A percentile compares a stretch with the other conserved stretches of the same genome.
phyloP scores from a whole-genome alignment of 2,113 vertebrate genomes.

The Meles meles region DNA sequence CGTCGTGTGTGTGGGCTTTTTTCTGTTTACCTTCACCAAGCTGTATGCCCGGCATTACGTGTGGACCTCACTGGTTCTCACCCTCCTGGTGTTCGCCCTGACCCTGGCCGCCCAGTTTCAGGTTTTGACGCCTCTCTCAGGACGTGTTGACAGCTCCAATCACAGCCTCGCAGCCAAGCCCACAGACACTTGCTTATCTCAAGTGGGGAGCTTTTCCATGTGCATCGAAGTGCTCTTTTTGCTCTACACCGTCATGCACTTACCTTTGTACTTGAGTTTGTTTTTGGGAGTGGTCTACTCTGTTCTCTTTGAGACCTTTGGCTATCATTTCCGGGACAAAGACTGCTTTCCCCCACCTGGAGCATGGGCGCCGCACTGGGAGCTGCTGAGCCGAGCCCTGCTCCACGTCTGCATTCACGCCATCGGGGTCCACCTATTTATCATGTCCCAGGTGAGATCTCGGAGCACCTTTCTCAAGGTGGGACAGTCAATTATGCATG shows the following conservation, averaged over 20 bases:
- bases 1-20: constrained; percentile 87
- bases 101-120: constrained; percentile 93
- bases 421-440: constrained; percentile 95
- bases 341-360: constrained; percentile 72
- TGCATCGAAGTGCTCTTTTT: constrained; percentile 95
- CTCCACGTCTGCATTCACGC: constrained; percentile 95
- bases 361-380: constrained; percentile 83
- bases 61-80: constrained; percentile 90
- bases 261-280: constrained; percentile 94
- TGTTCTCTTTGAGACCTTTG: constrained; percentile 92
- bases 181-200: constrained; percentile 88
- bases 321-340: constrained; percentile 87
- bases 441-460: constrained; percentile 97
- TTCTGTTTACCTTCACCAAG: constrained; percentile 93
- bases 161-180: constrained; percentile 49
- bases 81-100: constrained; percentile 89
- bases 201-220: constrained; percentile 96
- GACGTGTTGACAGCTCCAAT: constrained; percentile 78
- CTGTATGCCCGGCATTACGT: constrained; percentile 90
- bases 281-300: constrained; percentile 93
- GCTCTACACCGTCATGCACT: constrained; percentile 96
- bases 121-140: constrained; percentile 79
- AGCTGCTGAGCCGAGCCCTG: constrained; percentile 90
- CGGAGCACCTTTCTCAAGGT: constrained; percentile 99
- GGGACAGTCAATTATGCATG: constrained; percentile 98